Percentiles rank a stretch among this genome's conserved stretches.
Conservation (phyloP, 2,888 invertebrate species). For the Leptopilina myrica region DNA sequence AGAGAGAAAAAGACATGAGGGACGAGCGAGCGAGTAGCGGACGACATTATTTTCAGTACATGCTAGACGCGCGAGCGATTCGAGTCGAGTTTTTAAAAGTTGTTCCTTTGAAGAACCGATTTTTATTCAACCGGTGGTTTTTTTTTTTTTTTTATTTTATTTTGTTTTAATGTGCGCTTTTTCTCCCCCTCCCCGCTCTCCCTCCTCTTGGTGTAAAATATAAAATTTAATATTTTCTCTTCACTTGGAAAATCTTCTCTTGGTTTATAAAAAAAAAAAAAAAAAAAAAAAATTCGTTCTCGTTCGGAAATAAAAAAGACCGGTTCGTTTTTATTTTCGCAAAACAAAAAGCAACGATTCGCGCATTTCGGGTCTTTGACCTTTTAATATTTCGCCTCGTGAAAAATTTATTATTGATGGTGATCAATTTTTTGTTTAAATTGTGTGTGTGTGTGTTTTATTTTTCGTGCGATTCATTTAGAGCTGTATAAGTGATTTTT, state of each 20-base stretch:
- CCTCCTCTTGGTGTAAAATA: background rate
- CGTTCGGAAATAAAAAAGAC: background rate
- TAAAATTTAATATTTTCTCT: background rate
- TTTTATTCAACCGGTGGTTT: slow-evolving; percentile 37
- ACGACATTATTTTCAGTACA: slow-evolving; percentile 43
- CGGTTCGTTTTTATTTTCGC: slow-evolving; percentile 17
- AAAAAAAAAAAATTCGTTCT: background rate
- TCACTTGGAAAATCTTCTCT: background rate
- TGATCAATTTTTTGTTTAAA: background rate
- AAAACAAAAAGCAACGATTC: slow-evolving; percentile 14
- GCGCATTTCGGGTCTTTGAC: slow-evolving; percentile 21
- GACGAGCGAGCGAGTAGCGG: slow-evolving; percentile 45
- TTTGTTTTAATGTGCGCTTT: background rate
- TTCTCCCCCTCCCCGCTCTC: too few relatives aligned
- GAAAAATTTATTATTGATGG: background rate
- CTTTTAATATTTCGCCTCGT: background rate
- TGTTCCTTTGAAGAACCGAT: too few relatives aligned
- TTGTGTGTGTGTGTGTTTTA: background rate
- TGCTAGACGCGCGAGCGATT: slow-evolving; percentile 46
- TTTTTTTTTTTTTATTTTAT: background rate
- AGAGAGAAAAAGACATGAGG: slow-evolving; percentile 6
- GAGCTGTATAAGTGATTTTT: background rate
- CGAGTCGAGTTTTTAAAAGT: slow-evolving; percentile 40
- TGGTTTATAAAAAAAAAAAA: background rate
- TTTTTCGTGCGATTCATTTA: background rate